Percentiles rank a stretch among this genome's conserved stretches.
phyloP scores from a whole-genome alignment of 2,113 vertebrate genomes.

The Synchiropus splendidus region DNA sequence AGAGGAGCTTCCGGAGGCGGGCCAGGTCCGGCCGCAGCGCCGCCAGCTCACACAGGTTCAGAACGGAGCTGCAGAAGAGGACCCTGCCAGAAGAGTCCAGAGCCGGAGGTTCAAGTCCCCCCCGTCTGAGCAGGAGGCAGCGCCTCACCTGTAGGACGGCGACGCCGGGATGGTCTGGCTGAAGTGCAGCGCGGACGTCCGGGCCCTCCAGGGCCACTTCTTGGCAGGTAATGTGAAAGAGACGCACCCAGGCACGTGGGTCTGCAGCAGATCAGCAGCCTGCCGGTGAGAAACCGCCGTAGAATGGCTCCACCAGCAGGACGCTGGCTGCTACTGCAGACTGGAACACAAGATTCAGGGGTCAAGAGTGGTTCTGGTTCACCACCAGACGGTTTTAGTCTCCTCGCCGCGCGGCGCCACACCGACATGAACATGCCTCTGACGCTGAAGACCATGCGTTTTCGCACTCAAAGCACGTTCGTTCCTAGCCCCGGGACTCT shows the following conservation, averaged over 20 bases:
- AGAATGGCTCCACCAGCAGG: conserved; percentile 85
- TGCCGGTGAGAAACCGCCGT: conserved; percentile 95
- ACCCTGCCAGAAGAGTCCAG: conserved; percentile 61
- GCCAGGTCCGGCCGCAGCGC: conserved; percentile 86
- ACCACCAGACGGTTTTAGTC: no score
- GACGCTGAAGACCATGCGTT: no score
- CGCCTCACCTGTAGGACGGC: conserved; percentile 77
- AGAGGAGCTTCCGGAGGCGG: conserved; percentile 84
- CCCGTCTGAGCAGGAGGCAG: no score
- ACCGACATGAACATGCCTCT: no score
- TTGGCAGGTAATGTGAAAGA: conserved; percentile 81
- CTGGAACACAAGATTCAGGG: conserved; percentile 49
- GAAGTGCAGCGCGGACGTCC: conserved; percentile 82
- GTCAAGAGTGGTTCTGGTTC: no score
- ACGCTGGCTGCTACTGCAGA: no score
- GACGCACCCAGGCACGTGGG: conserved; percentile 65
- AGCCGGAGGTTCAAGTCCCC: no score
- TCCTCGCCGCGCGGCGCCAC: no score
- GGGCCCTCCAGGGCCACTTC: conserved; percentile 95
- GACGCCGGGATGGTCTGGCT: conserved; percentile 77
- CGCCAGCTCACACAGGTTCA: conserved; percentile 87
- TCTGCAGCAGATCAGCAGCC: conserved; percentile 78
- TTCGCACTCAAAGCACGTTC: no score
- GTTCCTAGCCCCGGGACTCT: no score
- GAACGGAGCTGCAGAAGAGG: conserved; percentile 87